phyloP scores from a whole-genome alignment of 2,888 invertebrate species.

The Xestia xanthographa region DNA sequence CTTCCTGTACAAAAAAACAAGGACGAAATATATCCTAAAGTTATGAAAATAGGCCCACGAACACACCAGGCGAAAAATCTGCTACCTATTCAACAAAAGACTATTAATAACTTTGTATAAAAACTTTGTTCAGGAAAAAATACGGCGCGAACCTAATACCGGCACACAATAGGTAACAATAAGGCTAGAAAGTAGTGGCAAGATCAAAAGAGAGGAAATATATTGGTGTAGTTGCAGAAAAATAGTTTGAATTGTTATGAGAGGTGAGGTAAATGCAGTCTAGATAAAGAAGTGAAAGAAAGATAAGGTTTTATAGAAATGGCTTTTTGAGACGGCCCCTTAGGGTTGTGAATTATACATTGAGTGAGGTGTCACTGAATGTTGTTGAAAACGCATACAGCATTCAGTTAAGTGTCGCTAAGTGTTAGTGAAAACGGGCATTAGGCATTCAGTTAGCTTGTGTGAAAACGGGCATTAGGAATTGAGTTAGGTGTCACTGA shows the following conservation, averaged over 20 bases:
- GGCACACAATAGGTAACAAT: slow-evolving; percentile 31
- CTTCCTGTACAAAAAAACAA: neutral
- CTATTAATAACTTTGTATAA: slow-evolving; percentile 21
- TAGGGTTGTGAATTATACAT: too few relatives aligned
- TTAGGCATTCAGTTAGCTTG: too few relatives aligned
- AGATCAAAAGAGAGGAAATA: slow-evolving; percentile 13
- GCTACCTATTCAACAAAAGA: neutral
- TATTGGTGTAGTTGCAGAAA: slow-evolving; percentile 21
- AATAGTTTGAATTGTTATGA: slow-evolving; percentile 15
- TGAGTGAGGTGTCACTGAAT: too few relatives aligned
- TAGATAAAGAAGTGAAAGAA: neutral
- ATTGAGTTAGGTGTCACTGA: too few relatives aligned
- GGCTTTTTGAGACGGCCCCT: too few relatives aligned
- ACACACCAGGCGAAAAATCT: neutral
- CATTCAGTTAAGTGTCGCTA: too few relatives aligned
- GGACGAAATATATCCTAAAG: neutral
- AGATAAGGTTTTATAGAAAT: neutral
- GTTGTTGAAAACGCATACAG: too few relatives aligned
- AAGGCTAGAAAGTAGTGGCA: neutral
- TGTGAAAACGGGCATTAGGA: too few relatives aligned
- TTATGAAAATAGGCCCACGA: neutral
- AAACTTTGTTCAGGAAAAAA: slow-evolving; percentile 18
- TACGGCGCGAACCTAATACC: slow-evolving; percentile 9
- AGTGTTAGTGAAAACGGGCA: too few relatives aligned
- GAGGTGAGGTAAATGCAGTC: neutral